Conservation (phyloP, 2,888 invertebrate species). For the Onchidella celtica region DNA sequence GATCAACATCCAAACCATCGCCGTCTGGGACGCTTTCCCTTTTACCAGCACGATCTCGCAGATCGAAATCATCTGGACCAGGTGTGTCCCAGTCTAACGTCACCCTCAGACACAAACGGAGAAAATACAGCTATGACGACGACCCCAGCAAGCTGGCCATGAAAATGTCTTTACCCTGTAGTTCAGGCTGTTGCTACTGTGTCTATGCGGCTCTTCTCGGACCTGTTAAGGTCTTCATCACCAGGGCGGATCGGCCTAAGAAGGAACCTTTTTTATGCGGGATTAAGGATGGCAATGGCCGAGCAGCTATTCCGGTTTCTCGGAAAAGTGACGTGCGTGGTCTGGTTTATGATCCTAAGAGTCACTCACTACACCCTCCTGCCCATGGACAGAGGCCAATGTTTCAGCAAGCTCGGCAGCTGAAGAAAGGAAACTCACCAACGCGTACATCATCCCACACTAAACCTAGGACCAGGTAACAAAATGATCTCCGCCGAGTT, state of each 20-base stretch:
- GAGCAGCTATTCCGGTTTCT: constrained; percentile 38
- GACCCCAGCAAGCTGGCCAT: constrained; percentile 29
- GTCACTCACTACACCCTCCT: constrained; percentile 45
- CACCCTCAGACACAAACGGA: neutral
- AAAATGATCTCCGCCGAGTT: no score
- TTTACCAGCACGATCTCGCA: neutral
- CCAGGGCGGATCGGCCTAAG: constrained; percentile 32
- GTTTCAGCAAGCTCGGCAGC: constrained; percentile 10
- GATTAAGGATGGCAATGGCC: constrained; percentile 48
- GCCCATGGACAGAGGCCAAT: constrained; percentile 13
- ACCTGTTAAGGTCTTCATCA: constrained; percentile 48
- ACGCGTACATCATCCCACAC: neutral
- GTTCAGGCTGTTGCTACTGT: constrained; percentile 45
- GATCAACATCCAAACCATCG: neutral
- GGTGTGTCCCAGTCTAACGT: no score
- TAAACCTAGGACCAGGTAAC: no score
- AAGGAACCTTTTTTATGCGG: constrained; percentile 19
- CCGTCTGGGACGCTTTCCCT: no score
- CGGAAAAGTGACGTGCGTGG: constrained; percentile 48
- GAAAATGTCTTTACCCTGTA: constrained; percentile 45
- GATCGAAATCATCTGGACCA: neutral
- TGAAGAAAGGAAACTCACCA: neutral
- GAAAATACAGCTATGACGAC: constrained; percentile 23
- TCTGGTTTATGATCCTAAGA: constrained; percentile 40
- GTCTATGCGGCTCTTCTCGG: constrained; percentile 49